These are phyloP conservation scores for Erebia ligea DNA, from an alignment of 2,888 invertebrate species.

Conservation along the genomic window DNA sequence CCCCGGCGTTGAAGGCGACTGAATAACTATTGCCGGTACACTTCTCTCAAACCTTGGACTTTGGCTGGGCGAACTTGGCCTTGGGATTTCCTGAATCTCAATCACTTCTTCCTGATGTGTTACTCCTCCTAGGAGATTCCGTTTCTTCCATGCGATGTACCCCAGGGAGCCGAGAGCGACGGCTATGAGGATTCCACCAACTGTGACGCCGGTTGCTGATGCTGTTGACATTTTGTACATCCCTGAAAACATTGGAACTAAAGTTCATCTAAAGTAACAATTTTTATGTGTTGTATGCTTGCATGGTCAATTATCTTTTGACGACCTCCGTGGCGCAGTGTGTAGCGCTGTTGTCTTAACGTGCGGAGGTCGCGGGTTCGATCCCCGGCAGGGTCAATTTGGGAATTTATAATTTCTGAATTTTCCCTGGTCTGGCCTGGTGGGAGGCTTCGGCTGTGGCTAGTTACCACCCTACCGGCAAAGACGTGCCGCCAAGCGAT, in stretches of 20 bases:
- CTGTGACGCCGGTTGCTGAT: conserved; percentile 66
- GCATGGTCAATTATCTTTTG: too few relatives aligned
- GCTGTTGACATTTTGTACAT: conserved; percentile 70
- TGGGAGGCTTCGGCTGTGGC: too few relatives aligned
- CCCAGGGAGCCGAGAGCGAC: conserved; percentile 55
- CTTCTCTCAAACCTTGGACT: conserved; percentile 42
- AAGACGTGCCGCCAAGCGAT: too few relatives aligned
- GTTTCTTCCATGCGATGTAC: conserved; percentile 64
- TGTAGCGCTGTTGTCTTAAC: too few relatives aligned
- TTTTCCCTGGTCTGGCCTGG: too few relatives aligned
- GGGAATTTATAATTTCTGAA: too few relatives aligned
- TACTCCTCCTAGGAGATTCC: conserved; percentile 54
- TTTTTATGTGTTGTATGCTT: not conserved
- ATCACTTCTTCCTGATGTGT: conserved; percentile 49
- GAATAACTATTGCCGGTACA: conserved; percentile 54
- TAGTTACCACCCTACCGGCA: too few relatives aligned
- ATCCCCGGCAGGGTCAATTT: too few relatives aligned
- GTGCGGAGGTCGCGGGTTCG: too few relatives aligned
- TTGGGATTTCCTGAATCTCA: conserved; percentile 53
- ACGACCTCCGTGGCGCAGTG: too few relatives aligned
- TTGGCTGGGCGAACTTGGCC: conserved; percentile 26
- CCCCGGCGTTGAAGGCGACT: conserved; percentile 61
- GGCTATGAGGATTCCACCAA: conserved; percentile 59
- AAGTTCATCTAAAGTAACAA: conserved; percentile 21
- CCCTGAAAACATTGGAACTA: conserved; percentile 52